A percentile compares a stretch with the other conserved stretches of the same genome.
phyloP scores from a whole-genome alignment of 2,113 vertebrate genomes.

The Antechinus stuartii region DNA sequence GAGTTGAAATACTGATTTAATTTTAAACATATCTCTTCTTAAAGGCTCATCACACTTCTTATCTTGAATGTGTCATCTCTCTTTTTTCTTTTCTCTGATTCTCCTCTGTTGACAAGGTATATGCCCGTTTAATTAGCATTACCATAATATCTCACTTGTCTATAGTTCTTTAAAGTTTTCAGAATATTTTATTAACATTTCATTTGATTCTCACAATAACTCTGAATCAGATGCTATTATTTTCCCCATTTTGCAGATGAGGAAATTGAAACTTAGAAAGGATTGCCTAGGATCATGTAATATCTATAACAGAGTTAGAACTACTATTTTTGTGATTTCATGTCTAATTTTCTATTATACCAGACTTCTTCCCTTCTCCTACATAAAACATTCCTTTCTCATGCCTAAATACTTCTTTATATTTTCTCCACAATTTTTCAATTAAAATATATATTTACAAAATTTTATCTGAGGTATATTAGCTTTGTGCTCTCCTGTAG shows the following conservation, averaged over 20 bases:
- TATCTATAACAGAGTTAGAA: background rate
- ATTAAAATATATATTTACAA: background rate
- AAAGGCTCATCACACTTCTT: background rate
- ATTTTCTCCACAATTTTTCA: background rate
- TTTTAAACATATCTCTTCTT: background rate
- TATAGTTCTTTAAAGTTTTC: background rate
- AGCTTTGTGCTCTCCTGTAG: background rate
- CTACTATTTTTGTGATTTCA: background rate
- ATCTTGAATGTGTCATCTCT: background rate
- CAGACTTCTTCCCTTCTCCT: background rate
- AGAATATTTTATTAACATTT: too few relatives aligned
- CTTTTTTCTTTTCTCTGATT: background rate
- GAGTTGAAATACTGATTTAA: background rate
- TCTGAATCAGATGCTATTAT: too few relatives aligned
- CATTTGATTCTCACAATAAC: too few relatives aligned
- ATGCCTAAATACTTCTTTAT: background rate
- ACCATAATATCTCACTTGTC: background rate
- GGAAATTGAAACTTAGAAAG: background rate
- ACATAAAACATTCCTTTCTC: too few relatives aligned
- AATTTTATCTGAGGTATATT: background rate
- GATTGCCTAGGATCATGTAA: background rate
- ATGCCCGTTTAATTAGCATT: background rate
- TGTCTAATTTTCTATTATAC: background rate
- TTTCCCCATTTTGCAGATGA: background rate
- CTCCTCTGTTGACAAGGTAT: background rate